Conservation (phyloP, 2,113 vertebrate genomes). For the Pungitius pungitius region DNA sequence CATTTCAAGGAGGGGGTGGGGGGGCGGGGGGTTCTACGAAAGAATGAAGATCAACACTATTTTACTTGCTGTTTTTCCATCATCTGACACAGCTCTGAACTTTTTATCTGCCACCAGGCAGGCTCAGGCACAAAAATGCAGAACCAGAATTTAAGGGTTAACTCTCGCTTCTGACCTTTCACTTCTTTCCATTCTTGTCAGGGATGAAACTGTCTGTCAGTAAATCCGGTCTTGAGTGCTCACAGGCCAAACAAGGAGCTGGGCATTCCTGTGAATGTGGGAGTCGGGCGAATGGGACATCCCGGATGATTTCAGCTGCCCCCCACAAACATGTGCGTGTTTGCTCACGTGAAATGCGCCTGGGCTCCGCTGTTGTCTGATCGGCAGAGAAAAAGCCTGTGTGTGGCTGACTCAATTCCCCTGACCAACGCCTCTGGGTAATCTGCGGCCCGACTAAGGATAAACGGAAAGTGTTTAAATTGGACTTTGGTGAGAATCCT, state of each 20-base stretch:
- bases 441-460: constrained; percentile 24
- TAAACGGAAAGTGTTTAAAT: constrained; percentile 24
- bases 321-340: constrained; percentile 43
- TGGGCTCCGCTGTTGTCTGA: constrained; percentile 29
- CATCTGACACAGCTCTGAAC: constrained; percentile 24
- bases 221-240: constrained; percentile 55
- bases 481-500: constrained; percentile 4
- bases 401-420: constrained; percentile 27
- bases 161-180: constrained; percentile 49
- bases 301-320: constrained; percentile 48
- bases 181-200: constrained; percentile 47
- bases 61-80: constrained; percentile 29
- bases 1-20: background rate
- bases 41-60: constrained; percentile 1
- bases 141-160: constrained; percentile 30
- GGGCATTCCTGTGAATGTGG: constrained; percentile 52
- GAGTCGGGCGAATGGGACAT: constrained; percentile 38
- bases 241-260: constrained; percentile 40
- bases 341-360: constrained; percentile 51
- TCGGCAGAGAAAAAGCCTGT: constrained; percentile 34
- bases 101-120: constrained; percentile 10
- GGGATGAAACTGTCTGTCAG: constrained; percentile 46
- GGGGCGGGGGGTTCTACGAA: background rate
- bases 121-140: constrained; percentile 53
- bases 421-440: constrained; percentile 8